Evolutionary conservation across 2,113 vertebrate species (phyloP), one percentile per base, ranked within the genome.

Genomic region (Himantopus leucocephalus): DNA sequence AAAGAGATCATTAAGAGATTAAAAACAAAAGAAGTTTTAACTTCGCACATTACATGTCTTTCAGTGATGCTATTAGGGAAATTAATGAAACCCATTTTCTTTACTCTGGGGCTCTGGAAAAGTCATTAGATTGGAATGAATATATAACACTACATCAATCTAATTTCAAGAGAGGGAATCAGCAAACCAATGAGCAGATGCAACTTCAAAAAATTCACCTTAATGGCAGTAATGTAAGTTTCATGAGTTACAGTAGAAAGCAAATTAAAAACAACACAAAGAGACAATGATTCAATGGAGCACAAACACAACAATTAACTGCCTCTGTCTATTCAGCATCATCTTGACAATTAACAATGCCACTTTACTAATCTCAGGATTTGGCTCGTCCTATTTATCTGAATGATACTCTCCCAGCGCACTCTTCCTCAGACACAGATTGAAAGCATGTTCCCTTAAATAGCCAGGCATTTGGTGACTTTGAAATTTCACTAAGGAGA

Each of bases 61-160:
- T 97, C 96, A 94, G 94, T 94, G 95, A 90, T 97, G 87, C 96
- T 97, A 97, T 96, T 98, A 97, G 93, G 78, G 86, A 97, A 98
- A 97, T 97, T 97, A 98, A 96, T 97, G 92, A 96, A 97, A 96
- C 87, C 48, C 76, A 95, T 96, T 97, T 98, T 97, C 92, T 97
- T 96, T 97, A 97, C 92, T 97, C 92, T 96, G 32, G 92, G 95
- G 90, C 89, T 96, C 90, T 92, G 90, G 87, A 92, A 98, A 97
- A 98, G 84, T 92, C 96, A 98, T 97, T 98, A 97, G 92, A 97
- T 97, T 96, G 85, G 89, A 97, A 97, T 93, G 87, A 97, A 97
- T 94, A 87, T 94, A 97, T 97, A 98, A 94, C 93, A 97, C 82
- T 97, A 81, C 76, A 97, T 97, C 96, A 97, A 95, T 97, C 96